Percentiles rank a stretch among this genome's conserved stretches.
Conservation (phyloP, 2,888 invertebrate genomes). For the Torymus aiolomorphi region DNA sequence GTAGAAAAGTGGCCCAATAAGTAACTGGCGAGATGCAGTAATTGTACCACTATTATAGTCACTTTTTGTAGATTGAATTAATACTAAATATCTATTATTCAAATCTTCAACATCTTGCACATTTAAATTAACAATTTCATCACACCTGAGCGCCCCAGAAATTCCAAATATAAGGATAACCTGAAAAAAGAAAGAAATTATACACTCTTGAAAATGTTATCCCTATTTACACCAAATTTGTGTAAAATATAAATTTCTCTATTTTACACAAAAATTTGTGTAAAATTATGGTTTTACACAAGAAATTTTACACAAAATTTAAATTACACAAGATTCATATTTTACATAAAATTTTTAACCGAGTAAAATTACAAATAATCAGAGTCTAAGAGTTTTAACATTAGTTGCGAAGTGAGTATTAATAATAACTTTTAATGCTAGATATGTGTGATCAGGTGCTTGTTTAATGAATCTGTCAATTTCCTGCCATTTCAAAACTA, state of each 20-base stretch:
- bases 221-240: no score
- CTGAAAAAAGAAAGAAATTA: constrained; percentile 31
- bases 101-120: constrained; percentile 57
- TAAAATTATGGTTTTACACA: no score
- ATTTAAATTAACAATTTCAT: constrained; percentile 55
- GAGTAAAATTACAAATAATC: constrained; percentile 4
- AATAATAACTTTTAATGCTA: constrained; percentile 57
- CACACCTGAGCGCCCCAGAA: constrained; percentile 58
- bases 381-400: neutral
- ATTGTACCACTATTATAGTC: constrained; percentile 40
- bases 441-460: constrained; percentile 54
- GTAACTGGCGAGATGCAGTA: constrained; percentile 50
- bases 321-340: no score
- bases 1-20: constrained; percentile 56
- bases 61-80: constrained; percentile 59
- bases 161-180: constrained; percentile 60
- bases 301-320: no score
- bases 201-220: no score
- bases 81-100: constrained; percentile 54
- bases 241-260: no score
- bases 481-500: constrained; percentile 56
- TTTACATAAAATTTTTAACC: no score
- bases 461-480: constrained; percentile 51
- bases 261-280: no score
- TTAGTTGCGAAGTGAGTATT: constrained; percentile 17